Evolutionary conservation across 2,797 vertebrate genomes (phyloP), one percentile per base, ranked within the genome.

Genomic region (Dryobates pubescens): DNA sequence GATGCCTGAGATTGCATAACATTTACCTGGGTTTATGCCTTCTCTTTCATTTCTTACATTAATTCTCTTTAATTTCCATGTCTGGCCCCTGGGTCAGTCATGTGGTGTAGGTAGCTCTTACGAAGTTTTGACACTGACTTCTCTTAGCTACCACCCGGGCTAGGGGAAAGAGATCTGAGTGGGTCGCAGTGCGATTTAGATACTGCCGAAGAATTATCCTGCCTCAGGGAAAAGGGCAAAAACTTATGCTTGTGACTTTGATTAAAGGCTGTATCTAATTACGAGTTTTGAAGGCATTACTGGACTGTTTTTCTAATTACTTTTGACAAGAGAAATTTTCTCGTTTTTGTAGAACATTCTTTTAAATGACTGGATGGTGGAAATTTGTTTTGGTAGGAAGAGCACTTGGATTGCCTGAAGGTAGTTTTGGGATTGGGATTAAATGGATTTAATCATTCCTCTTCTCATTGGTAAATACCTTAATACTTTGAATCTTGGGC

Each of bases 241-340:
- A 86, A 20, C 1, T 29, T 43, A 19, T 0, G 0, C 5, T 53
- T 59, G 27, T 5, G 12, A 13, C 3, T 17, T 43, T 67, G 56
- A 72, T 59, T 56, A 69, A 77, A 82, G 30, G 5, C 18, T 62
- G 18, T 54, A 17, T 89, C 13, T 82, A 10, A 77, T 92, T 49
- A 64, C 63, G 38, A 27, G 26, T 51, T 87, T 61, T 74, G 63
- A 70, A 72, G 49, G 53, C 18, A 30, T 84, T 70, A 9, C 43
- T 64, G 43, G 24, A 26, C 11, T 13, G 10, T 73, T 92, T 88
- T 22, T 74, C 18, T 61, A 51, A 29, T 30, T 67, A 45, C 32
- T 76, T 67, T 63, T 73, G 53, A 54, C 24, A 79, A 81, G 23
- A 76, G 15, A 81, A 41, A 13, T 53, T 54, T 38, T 36, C 10